Conservation (phyloP, 1,140 invertebrate genomes). For the Drosophila athabasca region DNA sequence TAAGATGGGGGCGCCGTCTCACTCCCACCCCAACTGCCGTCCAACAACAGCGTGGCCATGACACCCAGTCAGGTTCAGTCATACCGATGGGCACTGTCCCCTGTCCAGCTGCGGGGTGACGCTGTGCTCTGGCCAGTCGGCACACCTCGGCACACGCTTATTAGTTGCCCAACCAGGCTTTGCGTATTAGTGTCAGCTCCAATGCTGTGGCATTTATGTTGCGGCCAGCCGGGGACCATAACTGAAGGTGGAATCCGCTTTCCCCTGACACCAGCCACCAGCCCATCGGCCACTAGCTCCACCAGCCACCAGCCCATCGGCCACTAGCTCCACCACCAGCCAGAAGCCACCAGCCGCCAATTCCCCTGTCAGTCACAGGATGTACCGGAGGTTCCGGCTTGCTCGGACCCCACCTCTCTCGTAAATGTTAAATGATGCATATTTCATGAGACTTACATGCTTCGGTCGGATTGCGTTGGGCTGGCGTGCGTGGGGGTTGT, state of each 20-base stretch:
- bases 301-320: neutral
- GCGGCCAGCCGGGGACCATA: slow-evolving; percentile 44
- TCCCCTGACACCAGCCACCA: neutral
- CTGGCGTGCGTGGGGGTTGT: too few species aligned
- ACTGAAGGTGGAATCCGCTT: slow-evolving; percentile 11
- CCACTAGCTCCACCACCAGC: too few species aligned
- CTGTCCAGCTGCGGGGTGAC: neutral
- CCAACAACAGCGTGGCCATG: slow-evolving; percentile 29
- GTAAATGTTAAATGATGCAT: slow-evolving; percentile 71
- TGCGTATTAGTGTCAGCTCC: slow-evolving; percentile 73
- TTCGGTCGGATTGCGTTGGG: slow-evolving; percentile 12
- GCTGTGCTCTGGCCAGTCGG: slow-evolving; percentile 29
- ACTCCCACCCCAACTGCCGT: neutral
- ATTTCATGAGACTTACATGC: slow-evolving; percentile 59
- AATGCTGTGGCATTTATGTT: slow-evolving; percentile 68
- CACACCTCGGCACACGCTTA: slow-evolving; percentile 59
- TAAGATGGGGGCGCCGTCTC: slow-evolving; percentile 20
- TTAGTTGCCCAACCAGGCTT: slow-evolving; percentile 74
- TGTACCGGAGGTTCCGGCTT: neutral
- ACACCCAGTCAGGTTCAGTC: slow-evolving; percentile 15
- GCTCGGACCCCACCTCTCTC: neutral
- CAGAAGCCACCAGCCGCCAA: slow-evolving; percentile 5
- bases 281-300: too few species aligned
- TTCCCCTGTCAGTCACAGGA: slow-evolving; percentile 54
- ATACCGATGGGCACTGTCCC: too few species aligned